Evolutionary conservation across 1,140 invertebrate genomes (phyloP), one percentile per base, ranked within the genome.

Genomic region (Pemphigus obesinymphae): DNA sequence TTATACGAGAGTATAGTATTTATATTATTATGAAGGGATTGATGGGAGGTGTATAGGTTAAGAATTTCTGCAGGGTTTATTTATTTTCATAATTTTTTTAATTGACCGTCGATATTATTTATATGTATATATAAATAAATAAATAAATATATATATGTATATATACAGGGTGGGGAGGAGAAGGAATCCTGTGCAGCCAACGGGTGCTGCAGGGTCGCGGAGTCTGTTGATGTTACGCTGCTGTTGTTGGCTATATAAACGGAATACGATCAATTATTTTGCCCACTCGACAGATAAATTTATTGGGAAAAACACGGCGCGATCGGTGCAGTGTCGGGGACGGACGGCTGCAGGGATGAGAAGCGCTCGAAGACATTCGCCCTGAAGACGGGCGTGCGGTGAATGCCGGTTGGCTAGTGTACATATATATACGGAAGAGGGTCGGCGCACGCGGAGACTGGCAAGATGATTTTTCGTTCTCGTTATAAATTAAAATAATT

Each of bases 401-500:
- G 13, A 8, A 6, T 23, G 20, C n/a, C n/a, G n/a, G 48, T 50
- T 0, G 48, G 13, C 7, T 4, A 23, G 50, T 3, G 48, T 2
- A 11, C 3, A 55, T 8, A 20, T 8, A 4, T 3, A 15, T 11
- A 43, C 17, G 26, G 29, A 26, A 2, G 72, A 75, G 26, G 72
- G 72, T 29, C 6, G 40, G 26, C 15, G 68, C 68, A 15, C 50
- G 17, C 29, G 29, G 20, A 55, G 20, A 53, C 31, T 17, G n/a
- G 53, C 50, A 29, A 61, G 75, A 55, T 58, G 50, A 78, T 78
- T 78, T 78, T 78, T 78, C 75, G 31, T 78, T 78, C 75, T 78
- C 48, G 75, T 78, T 78, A 55, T 31, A 61, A 78, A 78, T 78
- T 78, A 78, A 78, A 78, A 78, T 78, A 78, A 78, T 78, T 78